A percentile compares a stretch with the other conserved stretches of the same genome.
Evolutionary conservation across 2,113 vertebrate species (phyloP).

Genomic region (Salvelinus alpinus): DNA sequence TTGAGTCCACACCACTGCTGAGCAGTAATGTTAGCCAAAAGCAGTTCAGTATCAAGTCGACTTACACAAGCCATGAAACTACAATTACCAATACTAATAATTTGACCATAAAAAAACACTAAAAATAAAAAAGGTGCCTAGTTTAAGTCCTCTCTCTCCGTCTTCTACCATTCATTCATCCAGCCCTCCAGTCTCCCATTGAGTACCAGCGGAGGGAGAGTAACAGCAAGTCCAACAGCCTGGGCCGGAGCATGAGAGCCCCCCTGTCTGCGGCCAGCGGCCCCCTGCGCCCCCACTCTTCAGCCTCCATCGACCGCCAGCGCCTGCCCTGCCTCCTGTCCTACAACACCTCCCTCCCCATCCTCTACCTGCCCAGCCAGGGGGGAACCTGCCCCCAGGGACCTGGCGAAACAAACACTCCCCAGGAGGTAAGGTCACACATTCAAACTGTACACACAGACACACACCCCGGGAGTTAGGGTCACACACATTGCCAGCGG

Average conservation of each 20-base stretch:
- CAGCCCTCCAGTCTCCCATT: slow-evolving; percentile 91
- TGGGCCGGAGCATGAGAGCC: slow-evolving; percentile 80
- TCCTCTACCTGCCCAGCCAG: slow-evolving; percentile 80
- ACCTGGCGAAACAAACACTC: slow-evolving; percentile 47
- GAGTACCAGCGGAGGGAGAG: slow-evolving; percentile 92
- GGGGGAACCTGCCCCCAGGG: slow-evolving; percentile 50
- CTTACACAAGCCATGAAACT: neutral
- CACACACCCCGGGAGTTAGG: slow-evolving; percentile 59
- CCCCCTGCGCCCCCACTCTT: slow-evolving; percentile 78
- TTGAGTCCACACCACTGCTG: no score
- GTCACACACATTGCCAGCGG: neutral
- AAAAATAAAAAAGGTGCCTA: neutral
- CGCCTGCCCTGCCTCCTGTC: slow-evolving; percentile 77
- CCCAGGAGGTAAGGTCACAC: slow-evolving; percentile 55
- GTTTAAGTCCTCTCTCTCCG: slow-evolving; percentile 20
- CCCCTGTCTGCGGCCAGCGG: slow-evolving; percentile 60
- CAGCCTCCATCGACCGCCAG: slow-evolving; percentile 81
- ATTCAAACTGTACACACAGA: slow-evolving; percentile 34
- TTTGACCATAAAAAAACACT: neutral
- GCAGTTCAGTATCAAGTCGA: neutral
- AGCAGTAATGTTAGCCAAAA: no score
- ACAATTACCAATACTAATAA: neutral
- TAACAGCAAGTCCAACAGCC: slow-evolving; percentile 82
- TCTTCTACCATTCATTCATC: neutral
- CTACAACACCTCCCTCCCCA: slow-evolving; percentile 83